Base-by-base conservation (phyloP, 2,797 vertebrate species). In the Phoeniculus purpureus region DNA sequence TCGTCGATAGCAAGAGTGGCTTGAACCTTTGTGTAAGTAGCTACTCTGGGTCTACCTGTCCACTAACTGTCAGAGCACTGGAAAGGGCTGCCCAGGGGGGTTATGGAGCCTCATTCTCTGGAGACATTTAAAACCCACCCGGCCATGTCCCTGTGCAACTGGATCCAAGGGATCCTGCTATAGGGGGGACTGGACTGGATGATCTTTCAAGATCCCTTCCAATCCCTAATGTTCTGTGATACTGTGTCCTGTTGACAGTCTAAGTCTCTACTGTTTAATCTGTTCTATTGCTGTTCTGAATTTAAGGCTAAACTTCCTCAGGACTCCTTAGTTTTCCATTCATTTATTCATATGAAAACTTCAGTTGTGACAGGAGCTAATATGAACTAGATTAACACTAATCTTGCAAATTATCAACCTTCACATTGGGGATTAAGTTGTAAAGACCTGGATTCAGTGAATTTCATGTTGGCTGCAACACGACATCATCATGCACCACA, bases 11-110 rank as follows among this genome's bases (percentile, higher is more conserved):
- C 85, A 94, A 60, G 48, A 90, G 59, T 58, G 65, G 93, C 32
- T 31, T 70, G 29, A 85, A 60, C 80, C 70, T 95, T 47, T 16
- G 80, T 89, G 72, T 74, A 95, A 91, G 92, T 94, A 90, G 61
- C 71, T 95, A 82, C 94, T 93, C 87, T 76, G 97, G 95, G 95
- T 90, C 81, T 91, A 95, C 93, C 96, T 95, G 81, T 91, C 79
- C 71, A 87, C 67, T 79, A 91, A 87, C 87, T 85, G 80, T 79
- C 89, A 90, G 84, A 37, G 37, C 37, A 37, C 37, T 37, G 37
- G 37, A 37, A 9, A 12, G 37, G 37, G 37, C 37, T 37, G 37
- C 37, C 37, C 37, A 37, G 37, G 37, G 37, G 37, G 37, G 37
- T 37, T 37, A 12, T 37, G 37, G 37, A 37, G 37, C 12, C 37